phyloP scores from a whole-genome alignment of 1,140 invertebrate genomes.

The Theocolax elegans region DNA sequence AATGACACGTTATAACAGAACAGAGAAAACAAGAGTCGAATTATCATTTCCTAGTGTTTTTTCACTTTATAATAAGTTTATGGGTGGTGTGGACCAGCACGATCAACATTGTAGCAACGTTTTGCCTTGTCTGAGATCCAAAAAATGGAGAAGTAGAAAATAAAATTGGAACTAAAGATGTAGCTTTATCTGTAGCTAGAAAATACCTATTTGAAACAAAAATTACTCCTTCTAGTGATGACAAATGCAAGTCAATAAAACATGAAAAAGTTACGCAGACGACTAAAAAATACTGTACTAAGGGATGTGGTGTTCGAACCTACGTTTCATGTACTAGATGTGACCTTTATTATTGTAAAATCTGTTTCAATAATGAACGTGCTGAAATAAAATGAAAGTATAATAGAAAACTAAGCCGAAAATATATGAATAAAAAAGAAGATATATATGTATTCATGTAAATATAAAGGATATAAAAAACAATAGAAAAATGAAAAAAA shows the following conservation, averaged over 20 bases:
- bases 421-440: no score
- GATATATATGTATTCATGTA: no score
- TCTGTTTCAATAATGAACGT: background rate
- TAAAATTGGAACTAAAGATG: background rate
- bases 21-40: background rate
- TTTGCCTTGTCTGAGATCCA: background rate
- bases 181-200: background rate
- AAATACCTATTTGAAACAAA: background rate
- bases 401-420: no score
- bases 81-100: background rate
- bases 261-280: background rate
- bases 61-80: background rate
- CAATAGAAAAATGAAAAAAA: no score
- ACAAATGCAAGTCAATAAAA: background rate
- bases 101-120: background rate
- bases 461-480: background rate
- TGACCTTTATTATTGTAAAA: background rate
- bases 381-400: no score
- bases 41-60: background rate
- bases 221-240: background rate
- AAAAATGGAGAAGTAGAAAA: background rate
- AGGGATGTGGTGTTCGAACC: background rate
- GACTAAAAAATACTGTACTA: background rate
- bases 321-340: no score
- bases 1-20: background rate